phyloP scores from a whole-genome alignment of 2,113 vertebrate genomes.

The Gavia stellata region DNA sequence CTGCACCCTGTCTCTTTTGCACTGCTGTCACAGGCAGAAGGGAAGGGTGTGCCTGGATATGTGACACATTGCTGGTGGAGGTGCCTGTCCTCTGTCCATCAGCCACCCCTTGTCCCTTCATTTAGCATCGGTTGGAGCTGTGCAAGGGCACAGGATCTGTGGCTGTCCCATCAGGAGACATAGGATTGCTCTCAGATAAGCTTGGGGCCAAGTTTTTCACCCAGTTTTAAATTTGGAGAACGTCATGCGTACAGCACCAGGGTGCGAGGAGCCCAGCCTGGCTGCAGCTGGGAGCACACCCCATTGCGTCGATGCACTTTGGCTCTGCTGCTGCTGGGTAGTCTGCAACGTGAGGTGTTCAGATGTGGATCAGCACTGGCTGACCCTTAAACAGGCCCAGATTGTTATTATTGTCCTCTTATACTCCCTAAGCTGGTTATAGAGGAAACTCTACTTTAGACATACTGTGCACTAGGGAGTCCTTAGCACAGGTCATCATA shows the following conservation, averaged over 20 bases:
- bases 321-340: not conserved
- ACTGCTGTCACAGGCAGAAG: not conserved
- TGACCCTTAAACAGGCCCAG: not conserved
- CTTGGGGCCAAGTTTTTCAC: not conserved
- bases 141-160: not conserved
- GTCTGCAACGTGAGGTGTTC: not conserved
- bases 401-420: not conserved
- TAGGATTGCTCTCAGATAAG: not conserved
- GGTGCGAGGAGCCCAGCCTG: not conserved
- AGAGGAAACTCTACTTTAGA: not conserved
- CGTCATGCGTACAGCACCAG: not conserved
- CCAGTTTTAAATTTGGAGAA: not conserved
- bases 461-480: fast-evolving
- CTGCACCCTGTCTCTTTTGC: not conserved
- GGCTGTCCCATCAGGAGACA: not conserved
- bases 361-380: not conserved
- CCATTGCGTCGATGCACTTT: fast-evolving
- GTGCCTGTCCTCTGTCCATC: not conserved
- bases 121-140: fast-evolving
- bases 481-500: not conserved
- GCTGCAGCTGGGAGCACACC: not conserved
- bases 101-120: not conserved
- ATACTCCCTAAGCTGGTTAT: not conserved
- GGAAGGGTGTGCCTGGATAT: not conserved
- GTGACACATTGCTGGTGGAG: not conserved